phyloP scores from a whole-genome alignment of 2,797 vertebrate genomes.

The Sebastes iracundus region DNA sequence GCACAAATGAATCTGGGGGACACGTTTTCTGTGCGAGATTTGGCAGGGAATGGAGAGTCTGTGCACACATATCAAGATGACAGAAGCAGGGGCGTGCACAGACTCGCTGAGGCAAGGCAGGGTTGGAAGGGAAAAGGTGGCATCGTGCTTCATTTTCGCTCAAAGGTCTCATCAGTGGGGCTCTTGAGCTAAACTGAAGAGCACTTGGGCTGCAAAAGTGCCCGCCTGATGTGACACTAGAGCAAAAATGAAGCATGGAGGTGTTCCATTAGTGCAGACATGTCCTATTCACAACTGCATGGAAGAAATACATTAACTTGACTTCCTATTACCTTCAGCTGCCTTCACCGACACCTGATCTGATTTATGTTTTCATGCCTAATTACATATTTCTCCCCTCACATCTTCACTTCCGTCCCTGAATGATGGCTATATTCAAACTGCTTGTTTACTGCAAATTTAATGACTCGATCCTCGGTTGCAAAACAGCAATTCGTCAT shows the following conservation, averaged over 20 bases:
- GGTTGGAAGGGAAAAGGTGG: background rate
- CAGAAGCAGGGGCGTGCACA: background rate
- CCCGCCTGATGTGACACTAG: background rate
- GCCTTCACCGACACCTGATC: background rate
- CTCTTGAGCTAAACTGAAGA: background rate
- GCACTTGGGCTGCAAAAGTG: background rate
- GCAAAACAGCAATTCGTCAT: constrained; percentile 28
- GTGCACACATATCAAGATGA: constrained; percentile 7
- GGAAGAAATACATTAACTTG: background rate
- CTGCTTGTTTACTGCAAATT: constrained; percentile 20
- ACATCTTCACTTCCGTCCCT: background rate
- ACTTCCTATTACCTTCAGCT: background rate
- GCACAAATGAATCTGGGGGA: background rate
- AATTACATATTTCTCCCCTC: background rate
- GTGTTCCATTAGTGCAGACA: background rate
- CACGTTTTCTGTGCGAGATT: background rate
- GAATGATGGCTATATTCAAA: constrained; percentile 30
- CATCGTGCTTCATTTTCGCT: background rate
- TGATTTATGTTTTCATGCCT: background rate
- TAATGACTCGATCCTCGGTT: constrained; percentile 34
- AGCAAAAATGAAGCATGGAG: background rate
- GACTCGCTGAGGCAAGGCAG: background rate
- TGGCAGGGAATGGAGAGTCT: background rate
- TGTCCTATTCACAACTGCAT: background rate
- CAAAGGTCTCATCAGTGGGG: background rate